These are phyloP conservation scores for Seira ritae DNA, from an alignment of 2,888 invertebrate species.

Conservation along the genomic window DNA sequence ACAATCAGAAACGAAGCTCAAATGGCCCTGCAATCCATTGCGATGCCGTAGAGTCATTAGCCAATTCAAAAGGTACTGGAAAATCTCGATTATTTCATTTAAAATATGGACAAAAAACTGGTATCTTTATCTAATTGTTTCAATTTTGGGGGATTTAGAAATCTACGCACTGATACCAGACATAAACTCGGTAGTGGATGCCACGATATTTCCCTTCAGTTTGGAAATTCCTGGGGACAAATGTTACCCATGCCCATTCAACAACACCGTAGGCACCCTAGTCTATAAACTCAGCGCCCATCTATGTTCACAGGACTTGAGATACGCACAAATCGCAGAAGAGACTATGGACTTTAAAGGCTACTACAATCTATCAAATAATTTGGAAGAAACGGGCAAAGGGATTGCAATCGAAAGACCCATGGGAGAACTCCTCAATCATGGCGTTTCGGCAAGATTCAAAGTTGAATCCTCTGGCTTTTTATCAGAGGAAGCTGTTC, in stretches of 20 bases:
- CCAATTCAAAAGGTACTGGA: conserved; percentile 47
- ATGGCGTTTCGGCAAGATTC: conserved; percentile 25
- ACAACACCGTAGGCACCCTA: conserved; percentile 40
- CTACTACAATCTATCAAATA: conserved; percentile 33
- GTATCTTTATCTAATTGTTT: neutral
- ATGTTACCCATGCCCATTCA: conserved; percentile 40
- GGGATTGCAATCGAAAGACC: conserved; percentile 37
- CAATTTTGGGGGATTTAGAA: conserved; percentile 22
- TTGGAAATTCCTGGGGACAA: conserved; percentile 51
- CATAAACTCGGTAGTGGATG: conserved; percentile 47
- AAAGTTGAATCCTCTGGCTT: conserved; percentile 45
- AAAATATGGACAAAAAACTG: too few species aligned
- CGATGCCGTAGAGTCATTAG: conserved; percentile 45
- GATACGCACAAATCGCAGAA: conserved; percentile 50
- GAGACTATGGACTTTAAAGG: conserved; percentile 52
- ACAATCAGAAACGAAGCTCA: conserved; percentile 22
- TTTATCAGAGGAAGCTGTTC: conserved; percentile 46
- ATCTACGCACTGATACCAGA: conserved; percentile 53
- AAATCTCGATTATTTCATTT: too few species aligned
- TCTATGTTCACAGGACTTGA: conserved; percentile 44
- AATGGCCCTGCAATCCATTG: conserved; percentile 33
- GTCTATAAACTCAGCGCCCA: conserved; percentile 53
- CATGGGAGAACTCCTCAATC: neutral
- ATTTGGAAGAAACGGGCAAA: conserved; percentile 11
- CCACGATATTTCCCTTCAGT: conserved; percentile 45